Base-by-base conservation (phyloP, 2,888 invertebrate species). In the Theretra japonica region DNA sequence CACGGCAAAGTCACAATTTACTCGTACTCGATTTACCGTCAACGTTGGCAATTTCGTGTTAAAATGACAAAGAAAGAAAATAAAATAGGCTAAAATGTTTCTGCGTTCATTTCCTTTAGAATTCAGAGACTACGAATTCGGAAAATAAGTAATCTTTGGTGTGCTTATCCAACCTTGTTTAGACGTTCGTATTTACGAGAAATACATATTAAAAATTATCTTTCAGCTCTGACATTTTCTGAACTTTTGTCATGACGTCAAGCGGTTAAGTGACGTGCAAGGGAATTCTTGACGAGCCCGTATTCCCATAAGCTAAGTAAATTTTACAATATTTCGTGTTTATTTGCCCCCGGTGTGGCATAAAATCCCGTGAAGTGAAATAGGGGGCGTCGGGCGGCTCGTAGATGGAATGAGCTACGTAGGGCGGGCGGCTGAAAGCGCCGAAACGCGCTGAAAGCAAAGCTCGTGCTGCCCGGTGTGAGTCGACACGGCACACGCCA, bases 341-440 rank as follows among this genome's bases (percentile, higher is more conserved):
- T 71, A 71, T 48, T 56, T 50, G 59, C 60, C 60, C 41, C 60
- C 33, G 53, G 73, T 30, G 68, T 41, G 21, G 48, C 59, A 25
- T 73, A 70, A 70, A 70, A 70, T 41, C 68, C 60, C 68, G 68
- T 53, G 30, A 72, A 68, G 58, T 68, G 23, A 68, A 70, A 68
- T n/a, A 71, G 50, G 60, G 60, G 19, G 60, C 41, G 33, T 28
- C 59, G 60, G 48, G 60, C 70, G 50, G 59, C 48, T 19, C 53
- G 69, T 56, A 57, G 71, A 48, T 70, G 65, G 62, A 53, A 68
- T n/a, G 30, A 21, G 68, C 68, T 53, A 69, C 68, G 73, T 68
- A 70, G 72, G 75, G 75, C 74, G 77, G 73, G 74, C 77, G 74
- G 68, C 58, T 65, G 65, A 70, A 69, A 69, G 75, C 68, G 53